These are phyloP conservation scores for Tinamus major DNA, from an alignment of 2,797 vertebrate species.

Conservation along the genomic window DNA sequence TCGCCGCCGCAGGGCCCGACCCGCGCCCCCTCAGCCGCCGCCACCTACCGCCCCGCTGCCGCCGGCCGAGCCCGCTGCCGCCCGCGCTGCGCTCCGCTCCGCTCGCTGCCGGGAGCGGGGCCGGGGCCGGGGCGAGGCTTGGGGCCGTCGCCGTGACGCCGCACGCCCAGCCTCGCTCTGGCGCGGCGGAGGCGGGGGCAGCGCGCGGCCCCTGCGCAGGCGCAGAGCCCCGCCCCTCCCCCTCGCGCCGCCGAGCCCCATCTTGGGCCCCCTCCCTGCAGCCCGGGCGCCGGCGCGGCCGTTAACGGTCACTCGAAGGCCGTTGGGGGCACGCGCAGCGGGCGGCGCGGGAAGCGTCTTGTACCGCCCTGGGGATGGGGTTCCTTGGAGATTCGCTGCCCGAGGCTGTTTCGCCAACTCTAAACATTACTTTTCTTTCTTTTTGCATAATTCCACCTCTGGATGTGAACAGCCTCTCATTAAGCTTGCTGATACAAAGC, in stretches of 20 bases:
- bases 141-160: constrained; percentile 81
- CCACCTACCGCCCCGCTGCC: constrained; percentile 30
- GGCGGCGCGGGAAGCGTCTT: no score
- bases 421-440: not conserved
- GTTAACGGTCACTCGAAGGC: no score
- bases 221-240: not conserved
- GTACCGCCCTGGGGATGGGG: not conserved
- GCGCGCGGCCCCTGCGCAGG: constrained; percentile 3
- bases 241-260: not conserved
- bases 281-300: no score
- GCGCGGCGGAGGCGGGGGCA: constrained; percentile 65
- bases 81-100: constrained; percentile 47
- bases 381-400: not conserved
- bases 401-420: not conserved
- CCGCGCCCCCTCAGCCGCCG: constrained; percentile 22
- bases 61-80: constrained; percentile 55
- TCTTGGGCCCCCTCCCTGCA: no score
- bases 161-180: constrained; percentile 79
- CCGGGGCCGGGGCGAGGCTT: constrained; percentile 82
- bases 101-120: no score
- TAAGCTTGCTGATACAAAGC: not conserved
- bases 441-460: not conserved
- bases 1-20: not conserved
- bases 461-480: not conserved
- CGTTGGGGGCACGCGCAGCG: no score